Evolutionary conservation across 2,797 vertebrate genomes (phyloP), one percentile per base, ranked within the genome.

Genomic region (Ctenopoma kingsleyae): DNA sequence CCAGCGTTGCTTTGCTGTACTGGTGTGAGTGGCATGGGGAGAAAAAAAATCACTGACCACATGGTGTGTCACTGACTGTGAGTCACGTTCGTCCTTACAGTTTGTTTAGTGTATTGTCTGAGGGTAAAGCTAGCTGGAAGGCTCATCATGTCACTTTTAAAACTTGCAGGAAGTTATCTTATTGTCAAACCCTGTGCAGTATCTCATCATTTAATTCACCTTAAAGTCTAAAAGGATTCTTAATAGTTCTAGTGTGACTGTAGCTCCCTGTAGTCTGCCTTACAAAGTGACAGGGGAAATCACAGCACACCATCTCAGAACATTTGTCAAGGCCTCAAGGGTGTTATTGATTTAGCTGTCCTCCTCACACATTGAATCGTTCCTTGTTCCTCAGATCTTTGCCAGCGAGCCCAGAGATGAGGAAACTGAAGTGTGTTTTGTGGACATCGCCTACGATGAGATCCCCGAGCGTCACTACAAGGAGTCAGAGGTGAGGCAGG

Each of bases 401-500:
- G 93, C 95, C 83, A 94, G 80, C 3, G 97, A 98, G 89, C 94
- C 95, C 78, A 95, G 57, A 73, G 91, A 91, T 0, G 90, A 98
- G 46, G 97, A 98, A 68, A 94, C 94, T 9, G 97, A 99, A 89
- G 96, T 99, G 53, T 98, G 96, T 82, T 94, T 96, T 16, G 94
- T 99, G 51, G 98, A 99, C 82, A 98, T 99, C 1, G 97, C 95
- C 64, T 97, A 97, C 85, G 92, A 97, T 92, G 94, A 95, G 76
- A 92, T 95, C 79, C 96, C 98, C 0, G 98, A 99, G 84, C 96
- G 98, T 63, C 97, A 99, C 87, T 99, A 97, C 93, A 99, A 99
- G 83, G 97, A 98, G 25, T 96, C 96, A 0, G 98, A 99, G 96
- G 98, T 99, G 88, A 92, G 95, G 71, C 10, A 11, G 43, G 40